These are phyloP conservation scores for Thereva nobilitata DNA, from an alignment of 2,888 invertebrate genomes.

Conservation along the genomic window DNA sequence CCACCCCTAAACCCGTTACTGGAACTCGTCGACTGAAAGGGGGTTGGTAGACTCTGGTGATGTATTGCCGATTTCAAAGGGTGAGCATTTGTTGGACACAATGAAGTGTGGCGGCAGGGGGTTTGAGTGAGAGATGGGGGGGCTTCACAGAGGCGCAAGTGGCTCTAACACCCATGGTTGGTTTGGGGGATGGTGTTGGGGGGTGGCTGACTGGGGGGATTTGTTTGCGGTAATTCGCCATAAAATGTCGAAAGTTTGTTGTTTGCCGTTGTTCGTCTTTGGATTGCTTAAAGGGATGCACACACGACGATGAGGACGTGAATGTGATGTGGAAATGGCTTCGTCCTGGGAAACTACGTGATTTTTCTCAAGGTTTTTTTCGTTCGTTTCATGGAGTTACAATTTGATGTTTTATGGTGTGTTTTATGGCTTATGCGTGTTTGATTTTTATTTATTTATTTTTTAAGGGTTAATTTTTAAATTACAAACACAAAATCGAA, in stretches of 20 bases:
- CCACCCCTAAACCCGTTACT: background rate
- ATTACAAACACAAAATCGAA: too few species aligned
- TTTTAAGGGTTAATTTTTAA: too few species aligned
- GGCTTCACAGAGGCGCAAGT: slow-evolving; percentile 16
- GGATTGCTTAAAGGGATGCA: slow-evolving; percentile 26
- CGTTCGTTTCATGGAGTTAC: slow-evolving; percentile 17
- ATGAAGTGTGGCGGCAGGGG: slow-evolving; percentile 13
- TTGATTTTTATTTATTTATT: background rate
- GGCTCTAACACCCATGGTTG: background rate
- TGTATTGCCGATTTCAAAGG: slow-evolving; percentile 32
- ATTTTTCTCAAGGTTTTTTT: slow-evolving; percentile 18
- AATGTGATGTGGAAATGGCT: slow-evolving; percentile 19
- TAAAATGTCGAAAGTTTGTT: slow-evolving; percentile 33
- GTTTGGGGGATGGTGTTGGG: background rate
- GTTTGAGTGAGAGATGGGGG: background rate
- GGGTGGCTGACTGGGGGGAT: background rate
- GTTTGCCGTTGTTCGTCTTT: slow-evolving; percentile 26
- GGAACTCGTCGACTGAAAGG: slow-evolving; percentile 5
- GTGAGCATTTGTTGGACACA: slow-evolving; percentile 30
- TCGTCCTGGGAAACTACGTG: slow-evolving; percentile 10
- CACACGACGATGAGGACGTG: slow-evolving; percentile 2
- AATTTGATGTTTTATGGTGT: slow-evolving; percentile 33
- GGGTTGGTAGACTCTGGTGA: slow-evolving; percentile 9
- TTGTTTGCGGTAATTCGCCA: slow-evolving; percentile 34
- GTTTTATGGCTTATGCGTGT: slow-evolving; percentile 31